Evolutionary conservation across 2,113 vertebrate species (phyloP).

Genomic region (Ophiodon elongatus): DNA sequence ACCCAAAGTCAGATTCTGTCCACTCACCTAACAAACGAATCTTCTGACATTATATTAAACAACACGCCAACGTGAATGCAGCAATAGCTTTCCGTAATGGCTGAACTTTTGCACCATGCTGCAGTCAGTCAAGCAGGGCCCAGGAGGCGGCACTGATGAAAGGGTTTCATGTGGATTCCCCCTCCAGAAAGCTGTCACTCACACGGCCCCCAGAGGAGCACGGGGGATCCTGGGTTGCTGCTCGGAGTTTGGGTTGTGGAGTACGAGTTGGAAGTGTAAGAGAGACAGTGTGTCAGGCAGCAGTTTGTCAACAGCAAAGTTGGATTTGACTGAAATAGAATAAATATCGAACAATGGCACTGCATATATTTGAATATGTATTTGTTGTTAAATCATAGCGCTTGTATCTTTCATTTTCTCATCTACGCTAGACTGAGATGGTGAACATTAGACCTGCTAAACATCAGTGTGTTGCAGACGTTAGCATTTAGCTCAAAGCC

Average conservation of each 20-base stretch:
- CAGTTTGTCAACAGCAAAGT: slow-evolving; percentile 2
- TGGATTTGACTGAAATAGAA: not conserved
- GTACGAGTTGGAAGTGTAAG: not conserved
- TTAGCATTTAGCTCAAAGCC: not conserved
- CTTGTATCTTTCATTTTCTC: not conserved
- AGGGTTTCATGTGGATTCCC: slow-evolving; percentile 69
- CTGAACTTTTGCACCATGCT: slow-evolving; percentile 67
- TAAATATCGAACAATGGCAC: not conserved
- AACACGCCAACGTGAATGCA: slow-evolving; percentile 12
- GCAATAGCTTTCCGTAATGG: slow-evolving; percentile 15
- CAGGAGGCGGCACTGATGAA: slow-evolving; percentile 64
- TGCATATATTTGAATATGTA: not conserved
- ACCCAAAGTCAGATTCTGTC: not conserved
- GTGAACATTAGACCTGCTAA: not conserved
- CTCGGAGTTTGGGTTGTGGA: slow-evolving; percentile 5
- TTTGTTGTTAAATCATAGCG: not conserved
- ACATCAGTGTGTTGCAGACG: not conserved
- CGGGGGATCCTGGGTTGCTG: slow-evolving; percentile 38
- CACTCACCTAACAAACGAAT: not conserved
- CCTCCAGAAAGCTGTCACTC: slow-evolving; percentile 69
- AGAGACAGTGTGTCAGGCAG: not conserved
- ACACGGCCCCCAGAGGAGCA: slow-evolving; percentile 45
- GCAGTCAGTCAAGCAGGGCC: slow-evolving; percentile 57
- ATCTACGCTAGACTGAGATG: not conserved
- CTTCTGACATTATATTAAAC: not conserved